Evolutionary conservation across 1,140 invertebrate genomes (phyloP), one percentile per base, ranked within the genome.

Genomic region (Cyclina sinensis): DNA sequence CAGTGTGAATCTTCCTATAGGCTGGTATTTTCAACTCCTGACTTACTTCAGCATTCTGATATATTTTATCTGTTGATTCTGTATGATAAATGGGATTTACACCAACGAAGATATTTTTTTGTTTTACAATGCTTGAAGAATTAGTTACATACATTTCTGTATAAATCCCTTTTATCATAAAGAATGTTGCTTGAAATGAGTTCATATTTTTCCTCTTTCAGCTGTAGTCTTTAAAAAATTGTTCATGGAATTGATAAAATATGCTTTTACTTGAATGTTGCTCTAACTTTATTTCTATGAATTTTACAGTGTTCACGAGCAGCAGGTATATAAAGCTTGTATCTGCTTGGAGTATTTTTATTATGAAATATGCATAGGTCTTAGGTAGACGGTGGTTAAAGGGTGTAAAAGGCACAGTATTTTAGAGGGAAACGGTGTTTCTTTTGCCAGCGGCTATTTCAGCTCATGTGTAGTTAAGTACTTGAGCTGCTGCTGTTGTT

Each of bases 311-410:
- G 48, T 78, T 78, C 39, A 14, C 14, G n/a, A 48, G n/a, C 32
- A 37, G 48, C 73, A 78, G 73, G 73, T 78, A 78, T 78, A 48
- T 51, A 27, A 78, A 11, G 48, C 39, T 78, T 48, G 27, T 78
- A 46, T 48, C 43, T 48, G 73, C 73, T 48, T 78, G 12, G 16
- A 37, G 4, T 3, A n/a, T n/a, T n/a, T n/a, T 78, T 59, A 37
- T 43, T 35, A 1, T 1, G 9, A 37, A 27, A 70, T 70, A 70
- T 70, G 65, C 65, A 70, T 70, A 70, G 65, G 35, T 37, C 35
- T 70, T 37, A 35, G 11, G 65, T 70, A 70, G 65, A 37, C 21
- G 18, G 5, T 11, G 65, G 65, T 37, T 37, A 7, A 18, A 70
- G 65, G 65, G 65, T 70, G 1, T 35, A 70, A 16, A n/a, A 14